Evolutionary conservation across 2,113 vertebrate genomes (phyloP), one percentile per base, ranked within the genome.

Genomic region (Potamarius usumacintae): DNA sequence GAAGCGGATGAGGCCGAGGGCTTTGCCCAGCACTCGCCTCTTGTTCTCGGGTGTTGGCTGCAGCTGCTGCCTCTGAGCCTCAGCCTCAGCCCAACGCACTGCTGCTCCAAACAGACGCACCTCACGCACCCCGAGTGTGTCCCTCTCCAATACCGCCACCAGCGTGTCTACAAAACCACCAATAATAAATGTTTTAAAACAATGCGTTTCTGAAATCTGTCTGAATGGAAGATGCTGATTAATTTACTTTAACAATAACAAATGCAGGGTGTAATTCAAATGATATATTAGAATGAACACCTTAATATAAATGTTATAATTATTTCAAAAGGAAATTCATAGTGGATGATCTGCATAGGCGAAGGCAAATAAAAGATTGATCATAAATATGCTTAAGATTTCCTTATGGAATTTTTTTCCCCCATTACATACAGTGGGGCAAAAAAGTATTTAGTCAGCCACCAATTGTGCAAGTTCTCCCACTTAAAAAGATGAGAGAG

Each of bases 41-140:
- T 96, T 97, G 92, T 97, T 96, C 92, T 97, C 97, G 0, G 97
- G 96, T 0, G 96, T 95, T 90, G 96, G 94, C 89, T 95, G 96
- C 30, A 97, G 94, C 84, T 97, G 97, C 92, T 97, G 97, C 83
- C 97, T 93, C 86, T 97, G 97, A 80, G 97, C 94, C 88, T 97
- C 97, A 0, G 97, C 96, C 86, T 97, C 96, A 0, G 97, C 93
- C 96, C 97, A 97, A 91, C 97, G 96, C 48, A 97, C 96, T 1
- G 96, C 96, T 0, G 97, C 97, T 0, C 91, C 96, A 89, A 97
- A 97, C 42, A 97, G 92, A 50, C 96, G 96, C 57, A 96, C 96
- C 92, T 97, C 97, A 0, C 97, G 96, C 82, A 97, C 95, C 17
- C 97, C 97, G 90, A 97, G 92, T 0, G 96, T 97, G 83, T 97